phyloP scores from a whole-genome alignment of 2,113 vertebrate genomes.

The Tylochromis polylepis region DNA sequence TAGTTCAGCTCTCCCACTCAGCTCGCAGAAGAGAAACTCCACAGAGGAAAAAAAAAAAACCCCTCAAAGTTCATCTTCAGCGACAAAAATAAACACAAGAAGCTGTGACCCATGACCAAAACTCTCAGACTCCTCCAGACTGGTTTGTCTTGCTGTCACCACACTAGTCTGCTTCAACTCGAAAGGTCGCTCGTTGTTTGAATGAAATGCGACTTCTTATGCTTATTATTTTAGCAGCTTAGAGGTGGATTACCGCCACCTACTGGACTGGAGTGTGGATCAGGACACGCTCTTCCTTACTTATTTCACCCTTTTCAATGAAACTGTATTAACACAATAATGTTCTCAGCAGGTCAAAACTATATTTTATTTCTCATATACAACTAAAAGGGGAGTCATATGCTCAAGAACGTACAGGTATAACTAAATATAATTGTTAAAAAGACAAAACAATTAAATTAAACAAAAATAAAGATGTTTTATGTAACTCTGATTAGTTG shows the following conservation, averaged over 20 bases:
- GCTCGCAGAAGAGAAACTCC: neutral
- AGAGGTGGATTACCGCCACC: neutral
- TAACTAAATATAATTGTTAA: neutral
- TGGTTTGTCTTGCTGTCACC: neutral
- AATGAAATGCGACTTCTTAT: neutral
- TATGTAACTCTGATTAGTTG: neutral
- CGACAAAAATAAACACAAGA: neutral
- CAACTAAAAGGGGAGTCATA: neutral
- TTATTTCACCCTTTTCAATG: neutral
- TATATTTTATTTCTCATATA: neutral
- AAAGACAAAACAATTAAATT: neutral
- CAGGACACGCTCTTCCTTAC: neutral
- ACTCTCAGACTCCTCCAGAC: neutral
- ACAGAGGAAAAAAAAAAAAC: fast-evolving
- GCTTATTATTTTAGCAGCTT: fast-evolving
- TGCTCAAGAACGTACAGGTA: neutral
- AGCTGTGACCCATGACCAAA: neutral
- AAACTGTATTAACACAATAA: neutral
- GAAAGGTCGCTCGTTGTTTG: neutral
- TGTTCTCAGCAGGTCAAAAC: neutral
- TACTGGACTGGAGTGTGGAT: neutral
- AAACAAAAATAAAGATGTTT: fast-evolving
- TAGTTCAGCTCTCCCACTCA: neutral
- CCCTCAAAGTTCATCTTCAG: neutral
- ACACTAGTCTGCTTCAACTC: neutral